These are phyloP conservation scores for Ridgeia piscesae DNA, from an alignment of 1,140 invertebrate species.

Conservation along the genomic window DNA sequence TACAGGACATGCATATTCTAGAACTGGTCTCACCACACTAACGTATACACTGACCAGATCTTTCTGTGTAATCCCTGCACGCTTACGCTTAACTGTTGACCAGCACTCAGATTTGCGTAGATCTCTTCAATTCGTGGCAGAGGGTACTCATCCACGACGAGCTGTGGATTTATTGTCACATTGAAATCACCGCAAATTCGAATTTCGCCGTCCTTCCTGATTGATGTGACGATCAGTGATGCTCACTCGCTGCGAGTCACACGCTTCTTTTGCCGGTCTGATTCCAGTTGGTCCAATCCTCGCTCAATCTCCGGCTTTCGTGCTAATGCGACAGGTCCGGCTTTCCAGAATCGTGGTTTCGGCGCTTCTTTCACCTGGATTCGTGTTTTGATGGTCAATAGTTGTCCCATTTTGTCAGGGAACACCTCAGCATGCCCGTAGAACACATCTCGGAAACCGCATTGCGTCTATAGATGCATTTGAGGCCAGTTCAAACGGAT, in stretches of 20 bases:
- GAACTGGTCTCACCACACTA: too few relatives aligned
- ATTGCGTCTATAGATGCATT: neutral
- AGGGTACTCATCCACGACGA: too few relatives aligned
- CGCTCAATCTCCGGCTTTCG: neutral
- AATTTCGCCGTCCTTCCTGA: neutral
- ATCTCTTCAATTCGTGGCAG: constrained; percentile 31
- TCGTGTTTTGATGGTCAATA: neutral
- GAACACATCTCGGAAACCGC: neutral
- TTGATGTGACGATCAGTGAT: neutral
- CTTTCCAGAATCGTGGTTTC: neutral
- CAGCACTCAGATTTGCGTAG: too few relatives aligned
- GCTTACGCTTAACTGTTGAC: too few relatives aligned
- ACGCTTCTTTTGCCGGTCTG: neutral
- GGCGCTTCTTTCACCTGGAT: neutral
- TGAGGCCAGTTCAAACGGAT: neutral
- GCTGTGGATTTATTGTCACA: neutral
- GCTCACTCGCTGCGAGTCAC: constrained; percentile 15
- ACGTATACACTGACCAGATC: too few relatives aligned
- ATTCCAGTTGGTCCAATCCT: neutral
- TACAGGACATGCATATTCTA: too few relatives aligned
- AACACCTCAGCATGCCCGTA: neutral
- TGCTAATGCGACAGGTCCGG: neutral
- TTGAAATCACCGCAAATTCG: neutral
- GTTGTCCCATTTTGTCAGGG: neutral
- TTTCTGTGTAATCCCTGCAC: too few relatives aligned